Evolutionary conservation across 1,140 invertebrate genomes (phyloP).

Genomic region (Belonocnema kinseyi): DNA sequence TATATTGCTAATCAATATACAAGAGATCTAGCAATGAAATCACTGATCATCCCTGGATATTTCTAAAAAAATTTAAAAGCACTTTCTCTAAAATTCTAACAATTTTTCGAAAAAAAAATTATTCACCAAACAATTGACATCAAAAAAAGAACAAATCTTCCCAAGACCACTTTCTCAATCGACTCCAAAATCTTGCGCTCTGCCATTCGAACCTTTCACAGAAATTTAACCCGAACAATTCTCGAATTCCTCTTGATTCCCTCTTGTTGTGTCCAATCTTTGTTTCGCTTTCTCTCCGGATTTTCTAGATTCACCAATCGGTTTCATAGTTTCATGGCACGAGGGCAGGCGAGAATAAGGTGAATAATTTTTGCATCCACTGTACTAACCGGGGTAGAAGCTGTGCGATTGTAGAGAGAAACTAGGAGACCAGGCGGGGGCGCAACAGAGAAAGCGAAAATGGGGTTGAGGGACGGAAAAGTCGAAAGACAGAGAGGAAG

Average conservation of each 20-base stretch:
- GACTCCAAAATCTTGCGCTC: neutral
- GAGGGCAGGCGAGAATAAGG: slow-evolving; percentile 49
- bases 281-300: slow-evolving; percentile 41
- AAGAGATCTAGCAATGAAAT: no score
- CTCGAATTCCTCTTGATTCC: neutral
- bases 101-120: no score
- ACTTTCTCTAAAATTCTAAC: no score
- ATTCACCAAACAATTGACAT: no score
- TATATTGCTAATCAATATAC: no score
- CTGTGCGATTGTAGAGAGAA: slow-evolving; percentile 21
- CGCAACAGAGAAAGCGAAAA: slow-evolving; percentile 37
- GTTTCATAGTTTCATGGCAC: slow-evolving; percentile 35
- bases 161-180: no score
- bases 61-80: no score
- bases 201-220: neutral
- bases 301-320: neutral
- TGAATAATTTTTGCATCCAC: slow-evolving; percentile 64
- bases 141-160: no score
- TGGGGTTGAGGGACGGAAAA: slow-evolving; percentile 33
- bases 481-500: slow-evolving; percentile 30
- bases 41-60: no score
- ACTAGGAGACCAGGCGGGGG: slow-evolving; percentile 29
- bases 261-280: slow-evolving; percentile 26
- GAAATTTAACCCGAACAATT: neutral
- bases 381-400: slow-evolving; percentile 39